Base-by-base conservation (phyloP, 2,797 vertebrate genomes). In the Platalea minor region DNA sequence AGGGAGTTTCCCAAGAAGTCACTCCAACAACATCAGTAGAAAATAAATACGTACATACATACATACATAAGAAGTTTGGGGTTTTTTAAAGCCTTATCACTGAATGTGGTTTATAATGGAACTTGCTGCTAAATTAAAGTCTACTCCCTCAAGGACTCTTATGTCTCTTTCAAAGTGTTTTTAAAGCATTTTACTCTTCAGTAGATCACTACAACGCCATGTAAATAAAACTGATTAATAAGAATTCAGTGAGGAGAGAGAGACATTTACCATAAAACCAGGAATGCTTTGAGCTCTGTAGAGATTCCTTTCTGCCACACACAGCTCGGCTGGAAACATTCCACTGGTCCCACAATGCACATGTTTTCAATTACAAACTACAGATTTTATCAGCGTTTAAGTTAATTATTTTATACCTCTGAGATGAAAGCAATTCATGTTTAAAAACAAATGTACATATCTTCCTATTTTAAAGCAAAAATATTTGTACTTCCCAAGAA, bases 201-300 rank as follows among this genome's bases (percentile, higher is more conserved):
- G 72, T 74, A 50, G 24, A 96, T 96, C 78, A 84, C 94, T 97
- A 94, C 96, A 98, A 97, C 5, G 46, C 95, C 97, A 95, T 86
- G 97, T 95, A 98, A 97, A 97, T 97, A 98, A 97, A 97, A 94
- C 85, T 96, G 96, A 97, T 97, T 98, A 97, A 96, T 98, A 97
- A 97, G 97, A 97, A 96, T 96, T 97, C 96, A 95, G 82, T 83
- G 96, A 97, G 97, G 96, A 96, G 94, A 95, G 94, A 96, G 91
- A 96, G 92, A 96, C 95, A 97, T 96, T 98, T 85, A 85, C 97
- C 94, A 95, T 98, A 97, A 98, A 98, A 97, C 68, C 78, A 96
- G 82, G 96, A 98, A 97, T 96, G 96, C 96, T 97, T 97, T 95
- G 97, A 96, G 94, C 97, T 97, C 94, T 89, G 94, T 72, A 75